phyloP scores from a whole-genome alignment of 2,113 vertebrate species.

The Cynopterus brachyotis region DNA sequence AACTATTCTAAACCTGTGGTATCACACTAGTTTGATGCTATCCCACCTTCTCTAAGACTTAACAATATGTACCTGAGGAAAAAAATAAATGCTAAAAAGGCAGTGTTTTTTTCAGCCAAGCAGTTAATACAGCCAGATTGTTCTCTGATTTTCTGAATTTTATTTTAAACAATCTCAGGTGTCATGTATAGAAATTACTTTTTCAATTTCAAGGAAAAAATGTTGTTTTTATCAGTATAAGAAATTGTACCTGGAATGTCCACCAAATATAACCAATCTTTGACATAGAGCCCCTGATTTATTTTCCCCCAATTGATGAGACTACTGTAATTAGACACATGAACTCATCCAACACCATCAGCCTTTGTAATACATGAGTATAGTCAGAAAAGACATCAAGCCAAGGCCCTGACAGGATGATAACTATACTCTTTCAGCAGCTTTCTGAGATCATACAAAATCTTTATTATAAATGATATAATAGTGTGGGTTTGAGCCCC shows the following conservation, averaged over 20 bases:
- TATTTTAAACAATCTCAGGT: not conserved
- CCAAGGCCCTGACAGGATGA: not conserved
- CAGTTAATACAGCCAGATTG: not conserved
- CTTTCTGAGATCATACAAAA: not conserved
- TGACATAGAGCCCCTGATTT: not conserved
- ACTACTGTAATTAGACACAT: not conserved
- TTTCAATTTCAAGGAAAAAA: slow-evolving; percentile 9
- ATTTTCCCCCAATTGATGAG: not conserved
- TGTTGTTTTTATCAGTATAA: not conserved
- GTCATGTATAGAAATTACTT: not conserved
- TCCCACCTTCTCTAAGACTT: not conserved
- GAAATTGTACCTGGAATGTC: not conserved
- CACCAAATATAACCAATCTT: not conserved
- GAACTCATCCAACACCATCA: not conserved
- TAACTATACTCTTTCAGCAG: not conserved
- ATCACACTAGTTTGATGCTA: not conserved
- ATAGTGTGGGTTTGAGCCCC: not conserved
- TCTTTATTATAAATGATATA: not conserved
- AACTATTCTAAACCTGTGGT: not conserved
- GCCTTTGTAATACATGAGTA: too few species aligned
- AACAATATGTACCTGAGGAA: not conserved
- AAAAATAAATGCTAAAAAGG: not conserved
- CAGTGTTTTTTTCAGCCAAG: not conserved
- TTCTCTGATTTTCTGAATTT: slow-evolving; percentile 33
- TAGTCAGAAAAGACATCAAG: not conserved